A percentile compares a stretch with the other conserved stretches of the same genome.
Evolutionary conservation across 2,113 vertebrate genomes (phyloP).

Genomic region (Atlantisia rogersi): DNA sequence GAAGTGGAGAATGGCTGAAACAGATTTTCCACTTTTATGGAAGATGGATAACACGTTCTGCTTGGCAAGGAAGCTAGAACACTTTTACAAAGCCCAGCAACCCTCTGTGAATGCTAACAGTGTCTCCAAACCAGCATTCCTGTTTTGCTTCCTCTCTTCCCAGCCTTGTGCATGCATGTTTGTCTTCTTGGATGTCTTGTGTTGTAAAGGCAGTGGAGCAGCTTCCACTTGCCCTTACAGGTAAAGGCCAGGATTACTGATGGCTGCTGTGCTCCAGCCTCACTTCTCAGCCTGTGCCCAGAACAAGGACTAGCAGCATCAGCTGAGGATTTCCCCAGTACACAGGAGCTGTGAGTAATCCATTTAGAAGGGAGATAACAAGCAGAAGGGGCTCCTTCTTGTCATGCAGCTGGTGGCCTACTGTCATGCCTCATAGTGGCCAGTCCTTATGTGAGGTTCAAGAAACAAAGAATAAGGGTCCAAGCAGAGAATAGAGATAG

Average conservation of each 20-base stretch:
- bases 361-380: neutral
- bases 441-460: neutral
- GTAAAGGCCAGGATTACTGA: neutral
- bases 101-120: slow-evolving; percentile 27
- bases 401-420: neutral
- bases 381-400: neutral
- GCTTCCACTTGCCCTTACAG: neutral
- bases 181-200: neutral
- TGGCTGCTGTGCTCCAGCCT: neutral
- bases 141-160: neutral
- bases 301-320: neutral
- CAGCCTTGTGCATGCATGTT: neutral
- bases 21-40: neutral
- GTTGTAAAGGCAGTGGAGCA: neutral
- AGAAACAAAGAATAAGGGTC: neutral
- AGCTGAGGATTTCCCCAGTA: neutral
- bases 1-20: neutral
- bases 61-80: slow-evolving; percentile 4
- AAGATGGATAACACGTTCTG: neutral
- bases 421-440: neutral
- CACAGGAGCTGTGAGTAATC: neutral
- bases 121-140: slow-evolving; percentile 7
- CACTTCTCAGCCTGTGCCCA: neutral
- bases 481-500: neutral
- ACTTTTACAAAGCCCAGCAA: slow-evolving; percentile 1